Evolutionary conservation across 1,140 invertebrate species (phyloP), one percentile per base, ranked within the genome.

Genomic region (Stegodyphus mimosarum): DNA sequence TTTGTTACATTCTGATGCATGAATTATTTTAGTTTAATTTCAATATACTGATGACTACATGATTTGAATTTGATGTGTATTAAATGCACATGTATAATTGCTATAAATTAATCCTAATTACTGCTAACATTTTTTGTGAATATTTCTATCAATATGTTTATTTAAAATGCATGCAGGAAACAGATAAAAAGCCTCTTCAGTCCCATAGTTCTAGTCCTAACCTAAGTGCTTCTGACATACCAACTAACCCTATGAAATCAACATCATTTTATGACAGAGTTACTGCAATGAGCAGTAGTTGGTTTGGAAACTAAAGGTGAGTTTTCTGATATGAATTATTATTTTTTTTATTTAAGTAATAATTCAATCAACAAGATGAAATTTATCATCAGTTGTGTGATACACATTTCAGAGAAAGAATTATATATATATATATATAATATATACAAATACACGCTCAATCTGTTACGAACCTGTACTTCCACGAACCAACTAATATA

Each of bases 231-330:
- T 15, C 49, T 66, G 63, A 72, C 48, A 51, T 17, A n/a, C 72
- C 51, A 55, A 66, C 67, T 52, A 79, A 73, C 51, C 18, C 69
- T 17, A 33, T 79, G 64, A 87, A 87, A 73, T 83, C 86, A 52
- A 63, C 86, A 63, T 87, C 86, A 0, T 83, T 87, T 72, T 87
- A 87, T 66, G 86, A 87, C 11, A 64, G 72, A 55, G 74, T 87
- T n/a, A 87, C 86, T 70, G 86, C 86, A 6, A 87, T 87, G 86
- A 83, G 86, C 18, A 83, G 72, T 77, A 87, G 86, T 77, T 81
- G 78, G 86, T 83, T 87, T 78, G 86, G 78, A 49, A 79, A 79
- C 18, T 83, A 55, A 76, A 55, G 69, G 73, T 84, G 48, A 78
- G 76, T 17, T 15, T 17, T n/a, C 9, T 10, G 55, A 10, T 60